Evolutionary conservation across 2,888 invertebrate species (phyloP), one percentile per base, ranked within the genome.

Genomic region (Dexiosoma caninum): DNA sequence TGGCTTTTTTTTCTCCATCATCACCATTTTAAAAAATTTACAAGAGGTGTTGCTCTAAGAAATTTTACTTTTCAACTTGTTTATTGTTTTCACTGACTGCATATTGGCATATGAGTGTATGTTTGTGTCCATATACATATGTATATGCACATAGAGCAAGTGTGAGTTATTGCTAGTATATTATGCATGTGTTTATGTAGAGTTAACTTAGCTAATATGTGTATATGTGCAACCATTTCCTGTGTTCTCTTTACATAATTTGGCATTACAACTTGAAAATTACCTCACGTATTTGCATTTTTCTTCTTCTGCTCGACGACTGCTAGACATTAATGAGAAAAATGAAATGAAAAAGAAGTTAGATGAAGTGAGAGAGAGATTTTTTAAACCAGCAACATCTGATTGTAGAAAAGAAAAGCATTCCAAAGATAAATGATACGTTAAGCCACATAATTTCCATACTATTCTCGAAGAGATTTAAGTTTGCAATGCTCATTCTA

Each of bases 1-100:
- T n/a, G n/a, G n/a, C 69, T 79, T 74, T 42, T 51, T 70, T 79
- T 80, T 67, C 76, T 62, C 76, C 76, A 71, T 80, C 71, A 76
- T 71, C 71, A 60, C 80, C 76, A n/a, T n/a, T 76, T 55, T 71
- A 62, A 67, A 76, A 37, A 71, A 57, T 55, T 60, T 27, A 27
- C 27, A 6, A n/a, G n/a, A n/a, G 27, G 27, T 3, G 4, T 27
- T 78, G 71, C 59, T 71, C 10, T 44, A 32, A 78, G 60, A 53
- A 51, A 66, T 53, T 66, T 64, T 59, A 44, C 30, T 46, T 64
- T 30, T 23, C 44, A 55, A 64, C 30, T 57, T 62, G 49, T 60
- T 55, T 62, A 37, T 59, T 55, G 57, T 46, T 40, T 62, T 10
- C 12, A 37, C n/a, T 40, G 14, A 37, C 40, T 46, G 14, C 35